A percentile compares a stretch with the other conserved stretches of the same genome.
phyloP scores from a whole-genome alignment of 2,888 invertebrate species.

The Smittia aterrima region DNA sequence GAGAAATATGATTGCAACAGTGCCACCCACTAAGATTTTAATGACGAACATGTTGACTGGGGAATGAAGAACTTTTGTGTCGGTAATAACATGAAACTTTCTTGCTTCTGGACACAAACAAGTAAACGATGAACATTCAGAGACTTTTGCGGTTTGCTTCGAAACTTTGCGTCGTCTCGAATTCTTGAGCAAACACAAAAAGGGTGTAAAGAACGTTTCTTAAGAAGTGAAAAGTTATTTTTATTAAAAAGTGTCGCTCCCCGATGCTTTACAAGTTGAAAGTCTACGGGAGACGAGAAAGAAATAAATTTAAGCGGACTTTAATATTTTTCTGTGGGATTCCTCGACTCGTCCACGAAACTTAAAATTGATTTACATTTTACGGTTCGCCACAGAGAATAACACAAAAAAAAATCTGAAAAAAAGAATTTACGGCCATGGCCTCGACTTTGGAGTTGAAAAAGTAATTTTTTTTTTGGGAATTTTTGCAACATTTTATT shows the following conservation, averaged over 20 bases:
- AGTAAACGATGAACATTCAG: too few species aligned
- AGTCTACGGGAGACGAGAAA: constrained; percentile 38
- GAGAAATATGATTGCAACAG: neutral
- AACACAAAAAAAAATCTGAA: neutral
- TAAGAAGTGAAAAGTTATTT: neutral
- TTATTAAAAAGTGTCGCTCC: constrained; percentile 41
- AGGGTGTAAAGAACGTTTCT: neutral
- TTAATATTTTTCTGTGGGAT: constrained; percentile 24
- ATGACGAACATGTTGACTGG: constrained; percentile 15
- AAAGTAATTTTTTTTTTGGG: neutral
- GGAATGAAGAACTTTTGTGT: neutral
- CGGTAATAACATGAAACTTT: neutral
- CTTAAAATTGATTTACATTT: constrained; percentile 1
- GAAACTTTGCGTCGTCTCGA: too few species aligned
- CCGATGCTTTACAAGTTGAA: constrained; percentile 37
- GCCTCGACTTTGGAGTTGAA: neutral
- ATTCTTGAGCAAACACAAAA: constrained; percentile 1
- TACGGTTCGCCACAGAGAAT: neutral
- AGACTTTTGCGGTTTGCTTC: too few species aligned
- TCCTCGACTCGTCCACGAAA: neutral
- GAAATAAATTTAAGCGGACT: constrained; percentile 35
- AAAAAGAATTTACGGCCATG: neutral
- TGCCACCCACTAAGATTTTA: constrained; percentile 25
- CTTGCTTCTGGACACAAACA: neutral
- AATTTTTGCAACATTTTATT: constrained; percentile 7